These are phyloP conservation scores for Lasioglossum figueresi DNA, from an alignment of 2,888 invertebrate species.

Conservation along the genomic window DNA sequence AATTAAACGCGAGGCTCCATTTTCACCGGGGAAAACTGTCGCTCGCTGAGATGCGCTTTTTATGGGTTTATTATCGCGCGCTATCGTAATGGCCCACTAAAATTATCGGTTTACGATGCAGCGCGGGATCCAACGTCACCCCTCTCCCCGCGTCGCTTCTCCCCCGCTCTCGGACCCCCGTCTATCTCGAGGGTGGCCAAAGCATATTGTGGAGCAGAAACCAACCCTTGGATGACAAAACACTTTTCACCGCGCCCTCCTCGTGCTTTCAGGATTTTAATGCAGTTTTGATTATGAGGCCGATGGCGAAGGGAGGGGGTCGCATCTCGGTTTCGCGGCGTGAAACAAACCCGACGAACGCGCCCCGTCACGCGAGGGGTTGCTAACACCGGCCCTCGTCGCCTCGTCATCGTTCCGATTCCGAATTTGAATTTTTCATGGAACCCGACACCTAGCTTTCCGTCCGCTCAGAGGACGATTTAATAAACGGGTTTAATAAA, in stretches of 20 bases:
- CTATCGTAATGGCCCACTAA: constrained; percentile 55
- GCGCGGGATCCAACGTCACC: constrained; percentile 37
- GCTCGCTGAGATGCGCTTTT: constrained; percentile 42
- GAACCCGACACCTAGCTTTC: constrained; percentile 26
- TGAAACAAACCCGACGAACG: constrained; percentile 58
- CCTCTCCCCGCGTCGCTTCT: constrained; percentile 4
- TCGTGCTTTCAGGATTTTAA: constrained; percentile 75
- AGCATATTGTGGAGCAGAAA: constrained; percentile 71
- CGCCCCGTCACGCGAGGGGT: constrained; percentile 37
- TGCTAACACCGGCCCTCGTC: constrained; percentile 32
- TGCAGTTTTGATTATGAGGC: constrained; percentile 75
- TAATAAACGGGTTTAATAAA: constrained; percentile 41
- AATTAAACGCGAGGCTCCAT: constrained; percentile 42
- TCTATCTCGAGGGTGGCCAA: constrained; percentile 63
- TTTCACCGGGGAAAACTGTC: constrained; percentile 16
- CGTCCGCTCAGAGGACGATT: constrained; percentile 36
- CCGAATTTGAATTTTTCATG: constrained; percentile 64
- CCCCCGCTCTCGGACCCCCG: constrained; percentile 19
- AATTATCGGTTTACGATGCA: constrained; percentile 59
- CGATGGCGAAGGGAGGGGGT: constrained; percentile 19
- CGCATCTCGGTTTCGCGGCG: constrained; percentile 51
- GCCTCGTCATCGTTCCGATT: constrained; percentile 55
- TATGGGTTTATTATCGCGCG: constrained; percentile 48
- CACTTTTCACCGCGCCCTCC: constrained; percentile 73
- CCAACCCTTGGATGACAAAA: constrained; percentile 73